Conservation (phyloP, 2,113 vertebrate genomes). For the Serilophus lunatus region DNA sequence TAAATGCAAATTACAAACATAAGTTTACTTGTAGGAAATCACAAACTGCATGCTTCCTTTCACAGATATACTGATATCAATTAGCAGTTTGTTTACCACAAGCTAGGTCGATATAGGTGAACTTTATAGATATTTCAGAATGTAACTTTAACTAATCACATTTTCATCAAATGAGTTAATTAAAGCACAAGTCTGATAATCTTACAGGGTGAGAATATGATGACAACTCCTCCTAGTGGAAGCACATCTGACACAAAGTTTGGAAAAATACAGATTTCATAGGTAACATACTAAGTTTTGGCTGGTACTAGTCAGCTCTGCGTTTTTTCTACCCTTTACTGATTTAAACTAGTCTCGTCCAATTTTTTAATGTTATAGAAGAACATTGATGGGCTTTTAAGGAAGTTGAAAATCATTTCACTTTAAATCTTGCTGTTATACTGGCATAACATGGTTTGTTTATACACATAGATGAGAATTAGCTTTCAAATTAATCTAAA, state of each 20-base stretch:
- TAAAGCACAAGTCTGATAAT: background rate
- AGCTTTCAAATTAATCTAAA: background rate
- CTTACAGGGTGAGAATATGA: background rate
- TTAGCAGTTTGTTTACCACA: background rate
- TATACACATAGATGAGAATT: background rate
- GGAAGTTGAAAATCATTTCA: background rate
- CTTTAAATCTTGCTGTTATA: background rate
- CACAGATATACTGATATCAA: background rate
- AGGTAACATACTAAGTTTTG: background rate
- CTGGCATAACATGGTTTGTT: background rate
- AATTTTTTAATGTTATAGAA: background rate
- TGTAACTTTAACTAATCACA: background rate
- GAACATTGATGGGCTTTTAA: background rate
- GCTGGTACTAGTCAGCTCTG: background rate
- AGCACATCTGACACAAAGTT: background rate
- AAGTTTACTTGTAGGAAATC: background rate
- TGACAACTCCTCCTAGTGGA: slow-evolving; percentile 29
- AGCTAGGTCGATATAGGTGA: background rate
- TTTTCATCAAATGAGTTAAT: background rate
- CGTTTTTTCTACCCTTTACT: background rate
- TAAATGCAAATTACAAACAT: background rate
- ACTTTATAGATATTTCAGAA: background rate
- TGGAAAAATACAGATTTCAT: background rate
- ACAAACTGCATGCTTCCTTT: background rate
- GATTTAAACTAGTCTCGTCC: background rate